Conservation (phyloP, 1,140 invertebrate genomes). For the Aradophagus sp. region DNA sequence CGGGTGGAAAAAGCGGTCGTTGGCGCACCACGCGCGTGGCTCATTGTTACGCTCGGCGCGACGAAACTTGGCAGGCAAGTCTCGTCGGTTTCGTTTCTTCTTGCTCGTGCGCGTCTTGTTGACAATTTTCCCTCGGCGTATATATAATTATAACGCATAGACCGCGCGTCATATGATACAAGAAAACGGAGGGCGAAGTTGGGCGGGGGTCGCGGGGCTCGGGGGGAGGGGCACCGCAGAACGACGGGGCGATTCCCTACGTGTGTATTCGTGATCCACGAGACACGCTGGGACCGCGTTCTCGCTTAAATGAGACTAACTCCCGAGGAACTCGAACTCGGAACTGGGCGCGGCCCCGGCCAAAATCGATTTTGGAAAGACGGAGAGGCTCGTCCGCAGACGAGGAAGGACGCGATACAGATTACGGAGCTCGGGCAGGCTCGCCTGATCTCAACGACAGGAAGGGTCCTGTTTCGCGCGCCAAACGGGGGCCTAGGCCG, state of each 20-base stretch:
- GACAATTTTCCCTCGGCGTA: slow-evolving; percentile 43
- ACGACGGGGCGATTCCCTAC: slow-evolving; percentile 22
- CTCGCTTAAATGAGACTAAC: slow-evolving; percentile 72
- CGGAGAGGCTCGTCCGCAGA: slow-evolving; percentile 59
- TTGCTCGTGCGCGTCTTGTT: slow-evolving; percentile 43
- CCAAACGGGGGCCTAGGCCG: slow-evolving; percentile 16
- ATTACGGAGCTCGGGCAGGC: slow-evolving; percentile 64
- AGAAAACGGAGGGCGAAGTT: slow-evolving; percentile 48
- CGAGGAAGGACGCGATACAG: slow-evolving; percentile 64
- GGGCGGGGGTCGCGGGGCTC: slow-evolving; percentile 8
- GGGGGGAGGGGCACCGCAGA: slow-evolving; percentile 48
- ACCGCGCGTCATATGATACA: slow-evolving; percentile 52
- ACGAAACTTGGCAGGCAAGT: slow-evolving; percentile 21
- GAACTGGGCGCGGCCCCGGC: slow-evolving; percentile 69
- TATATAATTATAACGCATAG: slow-evolving; percentile 57
- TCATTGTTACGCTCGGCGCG: slow-evolving; percentile 20
- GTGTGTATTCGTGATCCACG: slow-evolving; percentile 60
- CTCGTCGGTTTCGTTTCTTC: slow-evolving; percentile 37
- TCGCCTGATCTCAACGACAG: slow-evolving; percentile 64
- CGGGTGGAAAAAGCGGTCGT: too few relatives aligned
- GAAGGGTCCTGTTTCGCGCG: slow-evolving; percentile 51
- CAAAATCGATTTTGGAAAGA: slow-evolving; percentile 74
- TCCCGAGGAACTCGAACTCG: slow-evolving; percentile 63
- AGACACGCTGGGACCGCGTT: slow-evolving; percentile 59
- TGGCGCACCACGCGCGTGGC: neutral